Evolutionary conservation across 2,113 vertebrate genomes (phyloP), one percentile per base, ranked within the genome.

Genomic region (Mellivora capensis): DNA sequence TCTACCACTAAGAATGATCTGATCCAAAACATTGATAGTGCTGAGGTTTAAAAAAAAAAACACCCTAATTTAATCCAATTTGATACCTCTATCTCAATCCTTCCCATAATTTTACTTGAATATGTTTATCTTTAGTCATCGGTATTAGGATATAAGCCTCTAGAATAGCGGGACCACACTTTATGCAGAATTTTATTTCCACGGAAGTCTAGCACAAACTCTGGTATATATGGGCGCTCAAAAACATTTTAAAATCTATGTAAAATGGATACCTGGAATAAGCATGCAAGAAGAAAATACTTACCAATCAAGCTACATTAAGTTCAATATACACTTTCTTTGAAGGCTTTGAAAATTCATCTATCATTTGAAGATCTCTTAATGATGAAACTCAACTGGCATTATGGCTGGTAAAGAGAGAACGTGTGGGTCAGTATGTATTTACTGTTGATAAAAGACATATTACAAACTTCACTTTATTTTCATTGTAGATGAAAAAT

Each of bases 291-390:
- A 94, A 80, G 18, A 94, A 97, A 93, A 72, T 85, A 90, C 71
- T 96, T 93, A 96, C 83, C 87, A 93, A 77, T 39, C 77, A 84
- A 87, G 6, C 57, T 64, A 34, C 17, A 11, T 47, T 80, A 90
- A 74, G 18, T 62, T 89, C 47, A 90, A 54, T 29, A 27, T 54
- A 72, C 42, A 80, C 3, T 76, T 93, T 90, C 47, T 85, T 94
- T 95, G 64, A 59, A 85, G 31, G 42, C 47, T 87, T 94, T 81
- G 82, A 77, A 87, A 82, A 86, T 84, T 81, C 23, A 49, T 11
- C 7, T 64, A 13, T 49, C 71, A 47, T 52, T 62, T 67, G 49
- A 94, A 54, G 47, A 42, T 95, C 31, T 91, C 93, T 94, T 81
- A 79, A 77, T 64, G 72, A 67, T 94, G 59, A 93, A 96, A 94